Conservation (phyloP, 2,888 invertebrate species). For the Hemicrepidius hirtus region DNA sequence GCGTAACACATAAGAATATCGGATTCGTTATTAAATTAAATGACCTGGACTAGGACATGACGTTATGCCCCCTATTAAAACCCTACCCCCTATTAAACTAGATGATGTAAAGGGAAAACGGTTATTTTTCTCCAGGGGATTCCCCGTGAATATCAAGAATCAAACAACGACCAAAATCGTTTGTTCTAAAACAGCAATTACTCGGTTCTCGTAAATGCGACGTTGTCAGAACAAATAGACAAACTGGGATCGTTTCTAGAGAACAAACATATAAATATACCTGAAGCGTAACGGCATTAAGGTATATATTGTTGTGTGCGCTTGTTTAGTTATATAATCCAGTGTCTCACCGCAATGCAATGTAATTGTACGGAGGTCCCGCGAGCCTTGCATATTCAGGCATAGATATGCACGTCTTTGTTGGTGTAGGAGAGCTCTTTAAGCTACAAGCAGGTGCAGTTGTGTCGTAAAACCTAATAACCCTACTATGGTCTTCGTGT, state of each 20-base stretch:
- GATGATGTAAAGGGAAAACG: too few relatives aligned
- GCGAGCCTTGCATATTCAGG: conserved; percentile 47
- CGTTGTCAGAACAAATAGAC: conserved; percentile 41
- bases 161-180: neutral
- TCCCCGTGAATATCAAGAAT: neutral
- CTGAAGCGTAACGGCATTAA: conserved; percentile 46
- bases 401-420: conserved; percentile 50
- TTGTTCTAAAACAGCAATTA: conserved; percentile 1
- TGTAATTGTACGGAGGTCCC: conserved; percentile 46
- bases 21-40: too few relatives aligned
- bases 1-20: too few relatives aligned
- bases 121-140: neutral
- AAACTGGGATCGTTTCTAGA: conserved; percentile 38
- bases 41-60: too few relatives aligned
- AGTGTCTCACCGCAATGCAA: conserved; percentile 51
- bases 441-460: conserved; percentile 46
- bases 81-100: too few relatives aligned
- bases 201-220: neutral
- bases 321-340: conserved; percentile 51
- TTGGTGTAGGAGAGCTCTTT: conserved; percentile 40
- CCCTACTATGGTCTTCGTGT: conserved; percentile 28
- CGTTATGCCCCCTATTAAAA: too few relatives aligned
- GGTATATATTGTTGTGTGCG: conserved; percentile 37
- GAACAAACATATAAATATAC: conserved; percentile 42
- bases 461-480: conserved; percentile 45